Base-by-base conservation (phyloP, 2,888 invertebrate genomes). In the Euzophera pinguis region DNA sequence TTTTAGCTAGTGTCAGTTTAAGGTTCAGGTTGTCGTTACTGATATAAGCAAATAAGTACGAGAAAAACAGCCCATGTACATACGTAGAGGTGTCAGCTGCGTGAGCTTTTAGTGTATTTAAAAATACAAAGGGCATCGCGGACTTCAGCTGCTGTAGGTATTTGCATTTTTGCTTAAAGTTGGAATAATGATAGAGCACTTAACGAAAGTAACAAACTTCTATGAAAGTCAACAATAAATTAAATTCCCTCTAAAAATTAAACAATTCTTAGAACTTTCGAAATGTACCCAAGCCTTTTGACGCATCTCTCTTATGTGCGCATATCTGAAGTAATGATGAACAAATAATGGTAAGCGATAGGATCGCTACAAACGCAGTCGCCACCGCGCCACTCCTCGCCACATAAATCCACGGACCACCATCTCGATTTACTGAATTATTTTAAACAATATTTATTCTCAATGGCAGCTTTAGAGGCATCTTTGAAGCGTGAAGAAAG, bases 261-360 rank as follows among this genome's bases (percentile, higher is more conserved):
- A 32, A 9, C 8, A 32, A 6, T 32, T 32, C 2, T 32, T 32
- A 9, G 7, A 16, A 16, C 9, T 16, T 39, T 7, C 39, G 10
- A 13, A 0, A 8, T 1, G 2, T 9, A 9, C 16, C 0, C 39
- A 10, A 7, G 13, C 16, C 39, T 16, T 14, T 14, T 6, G 14
- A 10, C 39, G 39, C 14, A 6, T 39, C 16, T 16, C 8, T 10
- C 16, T 39, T 63, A 64, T 71, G 64, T 64, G 58, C 57, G 62
- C 57, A 60, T 64, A 67, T 65, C 61, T 51, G 60, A 65, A 60
- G 65, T 70, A 69, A 69, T 70, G 69, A 69, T 67, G 68, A 63
- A 71, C 70, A 70, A 70, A 70, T 69, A 70, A 70, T 68, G 70
- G 32, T 53, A 52, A 39, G 47, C 58, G 69, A 69, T 70, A 71